These are phyloP conservation scores for Drosophila suboccidentalis DNA, from an alignment of 2,888 invertebrate genomes.

Conservation along the genomic window DNA sequence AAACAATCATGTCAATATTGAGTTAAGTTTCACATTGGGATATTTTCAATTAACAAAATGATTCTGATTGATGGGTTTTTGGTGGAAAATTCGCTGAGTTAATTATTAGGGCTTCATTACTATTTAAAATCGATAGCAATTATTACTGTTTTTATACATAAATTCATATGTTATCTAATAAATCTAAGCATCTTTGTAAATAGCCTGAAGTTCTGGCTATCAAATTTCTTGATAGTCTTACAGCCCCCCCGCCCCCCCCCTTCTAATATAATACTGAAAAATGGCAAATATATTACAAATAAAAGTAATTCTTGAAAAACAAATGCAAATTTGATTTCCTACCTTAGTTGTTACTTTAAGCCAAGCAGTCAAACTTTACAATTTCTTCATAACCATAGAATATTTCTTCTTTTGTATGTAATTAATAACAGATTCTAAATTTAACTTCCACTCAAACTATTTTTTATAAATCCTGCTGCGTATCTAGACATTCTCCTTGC, in stretches of 20 bases:
- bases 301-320: background rate
- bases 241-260: no score
- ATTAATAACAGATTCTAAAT: background rate
- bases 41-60: background rate
- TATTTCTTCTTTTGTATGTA: no score
- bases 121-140: background rate
- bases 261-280: no score
- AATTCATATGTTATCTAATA: background rate
- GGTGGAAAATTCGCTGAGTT: no score
- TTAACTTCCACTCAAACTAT: background rate
- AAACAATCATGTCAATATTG: constrained; percentile 7
- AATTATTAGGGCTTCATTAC: background rate
- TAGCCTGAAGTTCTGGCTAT: no score
- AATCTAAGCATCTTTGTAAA: background rate
- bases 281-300: no score
- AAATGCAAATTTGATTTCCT: background rate
- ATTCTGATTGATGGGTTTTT: background rate
- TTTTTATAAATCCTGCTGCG: background rate
- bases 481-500: no score
- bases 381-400: background rate
- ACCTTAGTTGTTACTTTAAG: no score
- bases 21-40: background rate
- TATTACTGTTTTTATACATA: background rate
- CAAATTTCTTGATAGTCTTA: no score
- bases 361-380: background rate